phyloP scores from a whole-genome alignment of 2,797 vertebrate genomes.

The Rhadinocentrus ornatus region DNA sequence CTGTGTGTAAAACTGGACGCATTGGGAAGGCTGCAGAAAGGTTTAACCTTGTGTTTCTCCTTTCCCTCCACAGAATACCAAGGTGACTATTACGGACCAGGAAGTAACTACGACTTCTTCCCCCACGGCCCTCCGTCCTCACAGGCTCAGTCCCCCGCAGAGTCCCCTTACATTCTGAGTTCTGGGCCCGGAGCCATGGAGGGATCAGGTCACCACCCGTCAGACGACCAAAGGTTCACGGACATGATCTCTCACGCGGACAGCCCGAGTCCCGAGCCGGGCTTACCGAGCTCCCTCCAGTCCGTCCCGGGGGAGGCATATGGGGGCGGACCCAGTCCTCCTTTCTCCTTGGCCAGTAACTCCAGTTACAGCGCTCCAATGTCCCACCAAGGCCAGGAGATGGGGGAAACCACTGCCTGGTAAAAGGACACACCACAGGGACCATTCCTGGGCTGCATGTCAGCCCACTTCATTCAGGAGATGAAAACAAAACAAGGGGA shows the following conservation, averaged over 20 bases:
- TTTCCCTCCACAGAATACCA: conserved; percentile 89
- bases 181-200: conserved; percentile 91
- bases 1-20: conserved; percentile 12
- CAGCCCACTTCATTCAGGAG: conserved; percentile 64
- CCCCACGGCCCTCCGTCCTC: conserved; percentile 97
- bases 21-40: neutral
- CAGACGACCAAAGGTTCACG: conserved; percentile 97
- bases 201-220: conserved; percentile 89
- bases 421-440: conserved; percentile 74
- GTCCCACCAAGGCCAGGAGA: conserved; percentile 93
- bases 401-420: conserved; percentile 94
- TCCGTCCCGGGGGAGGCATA: conserved; percentile 92
- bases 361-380: conserved; percentile 93
- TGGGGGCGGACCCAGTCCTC: conserved; percentile 93
- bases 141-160: conserved; percentile 95
- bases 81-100: conserved; percentile 97
- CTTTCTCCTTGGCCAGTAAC: conserved; percentile 93
- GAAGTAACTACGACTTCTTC: conserved; percentile 97
- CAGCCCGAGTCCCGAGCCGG: conserved; percentile 94
- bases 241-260: conserved; percentile 98
- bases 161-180: conserved; percentile 91
- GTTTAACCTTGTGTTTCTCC: conserved; percentile 22
- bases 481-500: conserved; percentile 32
- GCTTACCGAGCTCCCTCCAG: conserved; percentile 91
- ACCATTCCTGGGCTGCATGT: conserved; percentile 47